phyloP scores from a whole-genome alignment of 2,113 vertebrate genomes.

The Oreochromis niloticus region DNA sequence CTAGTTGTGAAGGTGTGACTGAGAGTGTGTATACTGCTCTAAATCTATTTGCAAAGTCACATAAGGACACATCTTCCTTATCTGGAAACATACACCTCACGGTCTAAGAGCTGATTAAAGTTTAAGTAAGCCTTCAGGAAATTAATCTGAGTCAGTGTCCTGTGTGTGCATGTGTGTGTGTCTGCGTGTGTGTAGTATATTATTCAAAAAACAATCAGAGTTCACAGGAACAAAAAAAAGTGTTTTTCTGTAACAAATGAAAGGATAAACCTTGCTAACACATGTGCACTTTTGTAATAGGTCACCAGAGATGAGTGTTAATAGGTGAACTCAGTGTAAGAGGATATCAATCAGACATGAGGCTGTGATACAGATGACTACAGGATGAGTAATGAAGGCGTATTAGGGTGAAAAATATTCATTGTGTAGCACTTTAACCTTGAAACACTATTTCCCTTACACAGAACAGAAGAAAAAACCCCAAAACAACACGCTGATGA shows the following conservation, averaged over 20 bases:
- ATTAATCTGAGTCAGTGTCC: neutral
- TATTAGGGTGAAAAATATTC: neutral
- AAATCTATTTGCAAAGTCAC: neutral
- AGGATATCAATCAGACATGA: neutral
- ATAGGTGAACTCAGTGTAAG: neutral
- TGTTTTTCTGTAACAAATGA: neutral
- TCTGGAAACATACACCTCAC: neutral
- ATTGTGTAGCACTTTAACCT: neutral
- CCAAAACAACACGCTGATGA: neutral
- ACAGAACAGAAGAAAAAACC: rapidly evolving
- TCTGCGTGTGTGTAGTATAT: neutral
- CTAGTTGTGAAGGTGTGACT: neutral
- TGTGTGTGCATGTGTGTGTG: neutral
- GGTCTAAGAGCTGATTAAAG: neutral
- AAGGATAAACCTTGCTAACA: neutral
- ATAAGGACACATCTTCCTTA: neutral
- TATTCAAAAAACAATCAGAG: neutral
- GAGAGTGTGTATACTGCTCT: neutral
- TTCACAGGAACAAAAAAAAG: neutral
- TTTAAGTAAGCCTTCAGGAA: neutral
- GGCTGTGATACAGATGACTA: neutral
- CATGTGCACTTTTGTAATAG: neutral
- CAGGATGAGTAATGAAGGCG: neutral
- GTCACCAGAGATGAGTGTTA: neutral
- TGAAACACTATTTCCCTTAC: neutral